Evolutionary conservation across 2,113 vertebrate species (phyloP).

Genomic region (Opisthocomus hoazin): DNA sequence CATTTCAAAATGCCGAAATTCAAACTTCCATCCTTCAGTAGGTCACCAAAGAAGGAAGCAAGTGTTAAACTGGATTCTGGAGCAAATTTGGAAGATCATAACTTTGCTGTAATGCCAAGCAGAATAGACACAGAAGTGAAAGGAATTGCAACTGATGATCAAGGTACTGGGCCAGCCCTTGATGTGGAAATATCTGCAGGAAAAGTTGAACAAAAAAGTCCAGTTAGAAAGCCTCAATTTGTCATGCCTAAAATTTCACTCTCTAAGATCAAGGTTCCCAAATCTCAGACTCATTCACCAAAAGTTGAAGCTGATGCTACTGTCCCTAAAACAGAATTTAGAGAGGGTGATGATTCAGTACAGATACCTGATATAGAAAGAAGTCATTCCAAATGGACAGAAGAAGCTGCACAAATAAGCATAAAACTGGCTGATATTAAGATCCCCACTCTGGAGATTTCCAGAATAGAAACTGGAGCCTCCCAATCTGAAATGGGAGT

Average conservation of each 20-base stretch:
- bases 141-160: not conserved
- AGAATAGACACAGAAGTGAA: not conserved
- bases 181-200: not conserved
- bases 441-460: not conserved
- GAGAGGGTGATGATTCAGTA: not conserved
- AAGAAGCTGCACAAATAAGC: conserved; percentile 14
- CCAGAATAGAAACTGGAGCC: not conserved
- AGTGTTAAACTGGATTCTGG: not conserved
- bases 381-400: not conserved
- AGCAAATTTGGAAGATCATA: not conserved
- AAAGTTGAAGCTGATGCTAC: not conserved
- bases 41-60: conserved; percentile 62
- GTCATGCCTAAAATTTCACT: conserved; percentile 38
- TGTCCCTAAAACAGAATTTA: not conserved
- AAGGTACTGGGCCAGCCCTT: not conserved
- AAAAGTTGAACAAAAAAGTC: conserved; percentile 2
- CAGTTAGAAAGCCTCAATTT: conserved; percentile 7
- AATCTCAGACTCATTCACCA: not conserved
- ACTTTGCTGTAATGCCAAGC: not conserved
- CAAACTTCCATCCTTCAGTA: conserved; percentile 59
- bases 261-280: conserved; percentile 31
- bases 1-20: conserved; percentile 62
- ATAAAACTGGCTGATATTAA: conserved; percentile 15
- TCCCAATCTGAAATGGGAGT: not conserved
- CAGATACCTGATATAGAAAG: conserved; percentile 23